Conservation (phyloP, 2,113 vertebrate genomes). For the Typhlomys cinereus region DNA sequence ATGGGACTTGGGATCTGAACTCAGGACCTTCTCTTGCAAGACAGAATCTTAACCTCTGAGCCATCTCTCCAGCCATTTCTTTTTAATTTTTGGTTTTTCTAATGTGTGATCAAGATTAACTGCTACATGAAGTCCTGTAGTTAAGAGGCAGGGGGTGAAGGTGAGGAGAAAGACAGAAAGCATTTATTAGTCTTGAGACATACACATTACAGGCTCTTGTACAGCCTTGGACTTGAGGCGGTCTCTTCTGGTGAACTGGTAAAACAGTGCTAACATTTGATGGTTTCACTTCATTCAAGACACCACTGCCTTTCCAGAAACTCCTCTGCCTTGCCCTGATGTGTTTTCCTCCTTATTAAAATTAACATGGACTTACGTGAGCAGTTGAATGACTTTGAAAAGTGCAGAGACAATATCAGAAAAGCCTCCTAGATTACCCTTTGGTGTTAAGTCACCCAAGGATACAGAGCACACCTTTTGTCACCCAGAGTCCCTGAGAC, state of each 20-base stretch:
- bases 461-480: slow-evolving; percentile 1
- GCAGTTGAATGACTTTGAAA: too few relatives aligned
- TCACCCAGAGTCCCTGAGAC: not conserved
- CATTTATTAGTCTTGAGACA: not conserved
- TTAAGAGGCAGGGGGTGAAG: not conserved
- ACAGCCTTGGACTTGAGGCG: not conserved
- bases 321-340: not conserved
- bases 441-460: slow-evolving; percentile 41
- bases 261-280: slow-evolving; percentile 43
- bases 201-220: not conserved
- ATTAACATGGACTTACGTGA: too few relatives aligned
- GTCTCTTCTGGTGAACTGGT: slow-evolving; percentile 47
- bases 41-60: too few relatives aligned
- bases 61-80: too few relatives aligned
- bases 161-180: not conserved
- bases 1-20: too few relatives aligned
- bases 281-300: slow-evolving; percentile 39
- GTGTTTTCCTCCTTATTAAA: not conserved
- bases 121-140: not conserved
- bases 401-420: not conserved
- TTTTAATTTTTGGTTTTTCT: not conserved
- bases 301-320: slow-evolving; percentile 37
- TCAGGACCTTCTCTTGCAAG: too few relatives aligned
- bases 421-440: not conserved
- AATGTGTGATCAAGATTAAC: slow-evolving; percentile 6